These are phyloP conservation scores for Zaprionus nigranus DNA, from an alignment of 1,140 invertebrate genomes.

Conservation along the genomic window DNA sequence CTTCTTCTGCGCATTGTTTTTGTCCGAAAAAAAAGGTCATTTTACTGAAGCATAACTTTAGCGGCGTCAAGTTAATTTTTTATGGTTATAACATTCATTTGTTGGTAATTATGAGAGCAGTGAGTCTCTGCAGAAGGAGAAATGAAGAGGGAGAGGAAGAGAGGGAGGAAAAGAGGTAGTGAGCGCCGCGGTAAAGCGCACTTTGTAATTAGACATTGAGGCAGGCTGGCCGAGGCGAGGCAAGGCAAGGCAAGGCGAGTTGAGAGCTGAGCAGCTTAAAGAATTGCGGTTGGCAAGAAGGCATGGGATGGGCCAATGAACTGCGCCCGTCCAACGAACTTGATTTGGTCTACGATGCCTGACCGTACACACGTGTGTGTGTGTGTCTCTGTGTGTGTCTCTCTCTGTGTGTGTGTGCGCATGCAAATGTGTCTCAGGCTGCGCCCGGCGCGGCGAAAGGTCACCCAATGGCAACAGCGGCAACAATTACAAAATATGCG, in stretches of 20 bases:
- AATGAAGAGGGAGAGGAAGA: slow-evolving; percentile 32
- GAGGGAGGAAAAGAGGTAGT: too few species aligned
- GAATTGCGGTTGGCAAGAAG: slow-evolving; percentile 35
- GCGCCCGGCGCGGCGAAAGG: slow-evolving; percentile 64
- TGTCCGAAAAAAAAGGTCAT: slow-evolving; percentile 51
- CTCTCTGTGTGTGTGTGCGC: slow-evolving; percentile 37
- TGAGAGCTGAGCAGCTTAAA: slow-evolving; percentile 44
- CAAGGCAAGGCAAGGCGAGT: slow-evolving; percentile 20
- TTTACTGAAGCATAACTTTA: slow-evolving; percentile 79
- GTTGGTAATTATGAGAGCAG: slow-evolving; percentile 76
- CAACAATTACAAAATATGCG: slow-evolving; percentile 83
- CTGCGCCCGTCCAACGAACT: slow-evolving; percentile 74
- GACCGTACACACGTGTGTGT: background rate
- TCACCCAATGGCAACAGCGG: slow-evolving; percentile 58
- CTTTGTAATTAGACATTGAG: slow-evolving; percentile 79
- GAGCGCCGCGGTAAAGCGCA: slow-evolving; percentile 41
- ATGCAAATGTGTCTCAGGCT: slow-evolving; percentile 69
- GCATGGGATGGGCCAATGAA: slow-evolving; percentile 66
- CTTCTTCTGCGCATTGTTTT: slow-evolving; percentile 21
- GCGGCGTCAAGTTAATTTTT: slow-evolving; percentile 76
- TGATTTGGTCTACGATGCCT: slow-evolving; percentile 65
- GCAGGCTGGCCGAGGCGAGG: slow-evolving; percentile 33
- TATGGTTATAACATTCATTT: slow-evolving; percentile 82
- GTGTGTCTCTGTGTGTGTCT: slow-evolving; percentile 8
- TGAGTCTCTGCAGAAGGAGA: slow-evolving; percentile 20